A percentile compares a stretch with the other conserved stretches of the same genome.
Conservation (phyloP, 2,113 vertebrate genomes). For the Verasper variegatus region DNA sequence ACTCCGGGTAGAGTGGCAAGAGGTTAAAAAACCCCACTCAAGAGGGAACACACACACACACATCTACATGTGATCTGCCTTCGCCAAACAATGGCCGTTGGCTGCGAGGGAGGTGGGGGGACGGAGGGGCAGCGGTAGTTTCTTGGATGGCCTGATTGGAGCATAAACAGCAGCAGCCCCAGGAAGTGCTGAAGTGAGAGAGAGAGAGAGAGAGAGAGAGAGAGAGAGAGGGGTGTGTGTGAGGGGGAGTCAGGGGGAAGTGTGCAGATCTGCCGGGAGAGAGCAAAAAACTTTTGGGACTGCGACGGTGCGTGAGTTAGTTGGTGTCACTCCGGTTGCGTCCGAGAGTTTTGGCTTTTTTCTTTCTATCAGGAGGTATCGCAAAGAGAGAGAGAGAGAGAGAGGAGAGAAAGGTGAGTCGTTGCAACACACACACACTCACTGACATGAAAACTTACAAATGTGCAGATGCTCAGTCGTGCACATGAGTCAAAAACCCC, state of each 20-base stretch:
- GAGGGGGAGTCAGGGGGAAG: slow-evolving; percentile 31
- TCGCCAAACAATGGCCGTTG: slow-evolving; percentile 74
- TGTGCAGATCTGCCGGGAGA: slow-evolving; percentile 18
- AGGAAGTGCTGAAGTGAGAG: slow-evolving; percentile 78
- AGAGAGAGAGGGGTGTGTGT: slow-evolving; percentile 27
- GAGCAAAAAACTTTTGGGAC: slow-evolving; percentile 75
- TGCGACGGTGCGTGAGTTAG: slow-evolving; percentile 35
- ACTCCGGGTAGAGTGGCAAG: slow-evolving; percentile 33
- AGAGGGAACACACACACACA: slow-evolving; percentile 33
- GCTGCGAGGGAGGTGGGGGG: slow-evolving; percentile 50
- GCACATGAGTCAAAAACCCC: background rate
- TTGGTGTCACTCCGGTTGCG: slow-evolving; percentile 52
- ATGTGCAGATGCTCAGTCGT: slow-evolving; percentile 22
- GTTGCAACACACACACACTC: slow-evolving; percentile 10
- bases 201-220: slow-evolving; percentile 25
- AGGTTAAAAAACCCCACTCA: slow-evolving; percentile 61
- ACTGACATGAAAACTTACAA: background rate
- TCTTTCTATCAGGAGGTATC: slow-evolving; percentile 49
- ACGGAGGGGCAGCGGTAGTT: slow-evolving; percentile 46
- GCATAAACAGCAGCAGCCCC: slow-evolving; percentile 80
- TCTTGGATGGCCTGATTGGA: slow-evolving; percentile 78
- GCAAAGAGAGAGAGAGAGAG: background rate
- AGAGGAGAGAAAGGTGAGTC: slow-evolving; percentile 68
- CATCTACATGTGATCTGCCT: slow-evolving; percentile 71
- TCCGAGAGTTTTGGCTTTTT: slow-evolving; percentile 14